Percentiles rank a stretch among this genome's conserved stretches.
These are phyloP conservation scores for Thermophis baileyi DNA, from an alignment of 2,113 vertebrate species.

Conservation along the genomic window DNA sequence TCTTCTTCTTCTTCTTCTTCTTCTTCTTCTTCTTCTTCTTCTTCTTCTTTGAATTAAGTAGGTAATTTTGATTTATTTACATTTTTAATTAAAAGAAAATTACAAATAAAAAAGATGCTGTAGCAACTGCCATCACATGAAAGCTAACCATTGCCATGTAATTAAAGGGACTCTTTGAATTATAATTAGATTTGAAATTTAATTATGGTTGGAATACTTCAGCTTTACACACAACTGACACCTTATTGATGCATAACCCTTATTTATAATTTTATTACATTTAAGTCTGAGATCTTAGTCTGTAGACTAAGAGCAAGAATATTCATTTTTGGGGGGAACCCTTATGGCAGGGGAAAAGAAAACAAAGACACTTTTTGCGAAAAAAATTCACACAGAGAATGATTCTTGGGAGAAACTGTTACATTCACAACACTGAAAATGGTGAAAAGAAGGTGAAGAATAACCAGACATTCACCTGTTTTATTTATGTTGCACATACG, in stretches of 20 bases:
- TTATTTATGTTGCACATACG: not conserved
- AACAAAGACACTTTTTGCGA: constrained; percentile 10
- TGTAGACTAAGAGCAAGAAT: constrained; percentile 61
- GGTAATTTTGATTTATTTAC: constrained; percentile 73
- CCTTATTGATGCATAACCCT: constrained; percentile 71
- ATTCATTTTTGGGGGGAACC: constrained; percentile 52
- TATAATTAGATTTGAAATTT: constrained; percentile 78
- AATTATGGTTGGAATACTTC: constrained; percentile 72
- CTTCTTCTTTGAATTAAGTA: constrained; percentile 60
- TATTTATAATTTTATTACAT: constrained; percentile 69
- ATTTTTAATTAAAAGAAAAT: constrained; percentile 82
- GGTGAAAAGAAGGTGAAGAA: not conserved
- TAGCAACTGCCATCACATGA: constrained; percentile 68
- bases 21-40: constrained; percentile 18
- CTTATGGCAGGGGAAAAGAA: constrained; percentile 38
- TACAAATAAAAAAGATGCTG: constrained; percentile 71
- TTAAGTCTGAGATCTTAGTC: constrained; percentile 69
- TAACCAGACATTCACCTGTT: not conserved
- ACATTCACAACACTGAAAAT: not conserved
- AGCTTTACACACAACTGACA: constrained; percentile 65
- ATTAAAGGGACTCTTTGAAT: constrained; percentile 76
- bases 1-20: no score
- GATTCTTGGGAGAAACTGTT: not conserved
- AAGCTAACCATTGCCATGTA: constrained; percentile 72
- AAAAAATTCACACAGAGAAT: not conserved